Conservation (phyloP, 1,140 invertebrate species). For the Heliconius hermathena region DNA sequence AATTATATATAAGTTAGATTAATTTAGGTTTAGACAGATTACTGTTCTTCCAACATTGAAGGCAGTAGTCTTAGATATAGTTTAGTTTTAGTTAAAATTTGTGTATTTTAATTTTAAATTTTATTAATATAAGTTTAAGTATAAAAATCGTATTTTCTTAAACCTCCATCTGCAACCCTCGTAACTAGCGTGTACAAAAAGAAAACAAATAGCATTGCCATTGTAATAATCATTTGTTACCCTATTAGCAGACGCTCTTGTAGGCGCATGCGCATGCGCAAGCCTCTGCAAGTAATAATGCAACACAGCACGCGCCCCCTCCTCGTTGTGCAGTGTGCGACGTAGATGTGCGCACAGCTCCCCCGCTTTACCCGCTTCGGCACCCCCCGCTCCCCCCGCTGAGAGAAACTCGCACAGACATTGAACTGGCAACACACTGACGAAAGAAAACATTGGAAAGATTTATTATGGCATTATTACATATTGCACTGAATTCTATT, state of each 20-base stretch:
- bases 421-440: slow-evolving; percentile 94
- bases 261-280: slow-evolving; percentile 90
- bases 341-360: slow-evolving; percentile 90
- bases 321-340: slow-evolving; percentile 84
- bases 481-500: too few species aligned
- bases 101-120: too few species aligned
- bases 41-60: too few species aligned
- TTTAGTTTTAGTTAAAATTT: too few species aligned
- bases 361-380: slow-evolving; percentile 87
- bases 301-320: slow-evolving; percentile 89
- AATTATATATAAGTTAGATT: too few species aligned
- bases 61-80: too few species aligned
- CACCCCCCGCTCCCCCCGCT: slow-evolving; percentile 83
- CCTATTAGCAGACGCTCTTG: slow-evolving; percentile 86
- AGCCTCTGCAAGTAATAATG: slow-evolving; percentile 95
- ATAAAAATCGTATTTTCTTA: too few species aligned
- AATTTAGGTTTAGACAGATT: too few species aligned
- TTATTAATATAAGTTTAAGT: too few species aligned
- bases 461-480: neutral
- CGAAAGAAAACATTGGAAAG: too few species aligned
- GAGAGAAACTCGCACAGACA: slow-evolving; percentile 98
- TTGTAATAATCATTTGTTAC: slow-evolving; percentile 34
- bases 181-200: neutral
- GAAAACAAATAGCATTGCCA: too few species aligned
- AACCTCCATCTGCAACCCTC: too few species aligned